phyloP scores from a whole-genome alignment of 1,140 invertebrate species.

The Lepidurus apus region DNA sequence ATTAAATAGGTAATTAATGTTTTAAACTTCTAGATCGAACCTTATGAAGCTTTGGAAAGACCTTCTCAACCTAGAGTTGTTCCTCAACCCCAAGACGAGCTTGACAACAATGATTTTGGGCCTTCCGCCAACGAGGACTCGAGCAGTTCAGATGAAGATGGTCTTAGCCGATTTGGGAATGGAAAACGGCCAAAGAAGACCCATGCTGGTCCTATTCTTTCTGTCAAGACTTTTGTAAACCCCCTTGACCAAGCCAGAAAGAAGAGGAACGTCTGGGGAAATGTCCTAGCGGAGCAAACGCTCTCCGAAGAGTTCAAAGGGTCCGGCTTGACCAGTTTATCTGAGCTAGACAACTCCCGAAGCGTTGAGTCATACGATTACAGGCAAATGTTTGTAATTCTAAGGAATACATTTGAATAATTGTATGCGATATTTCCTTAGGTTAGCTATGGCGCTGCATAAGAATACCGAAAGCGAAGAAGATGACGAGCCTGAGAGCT shows the following conservation, averaged over 20 bases:
- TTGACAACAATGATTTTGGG: constrained; percentile 18
- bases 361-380: constrained; percentile 31
- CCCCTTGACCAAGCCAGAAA: background rate
- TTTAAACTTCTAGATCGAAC: constrained; percentile 24
- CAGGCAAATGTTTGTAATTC: background rate
- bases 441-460: constrained; percentile 9
- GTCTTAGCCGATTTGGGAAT: background rate
- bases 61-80: constrained; percentile 3
- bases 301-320: constrained; percentile 30
- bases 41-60: constrained; percentile 32
- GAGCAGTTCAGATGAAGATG: constrained; percentile 26
- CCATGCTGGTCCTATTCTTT: background rate
- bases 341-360: constrained; percentile 27
- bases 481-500: constrained; percentile 26
- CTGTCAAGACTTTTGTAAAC: background rate
- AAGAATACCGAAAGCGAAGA: constrained; percentile 23
- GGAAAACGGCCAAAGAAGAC: constrained; percentile 18
- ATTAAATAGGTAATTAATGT: background rate
- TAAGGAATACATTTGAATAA: background rate
- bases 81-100: background rate
- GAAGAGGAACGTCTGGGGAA: constrained; percentile 31
- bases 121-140: background rate
- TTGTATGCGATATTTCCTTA: background rate
- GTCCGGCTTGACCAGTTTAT: constrained; percentile 26
- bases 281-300: constrained; percentile 28